Base-by-base conservation (phyloP, 1,140 invertebrate species). In the Onthophagus taurus region DNA sequence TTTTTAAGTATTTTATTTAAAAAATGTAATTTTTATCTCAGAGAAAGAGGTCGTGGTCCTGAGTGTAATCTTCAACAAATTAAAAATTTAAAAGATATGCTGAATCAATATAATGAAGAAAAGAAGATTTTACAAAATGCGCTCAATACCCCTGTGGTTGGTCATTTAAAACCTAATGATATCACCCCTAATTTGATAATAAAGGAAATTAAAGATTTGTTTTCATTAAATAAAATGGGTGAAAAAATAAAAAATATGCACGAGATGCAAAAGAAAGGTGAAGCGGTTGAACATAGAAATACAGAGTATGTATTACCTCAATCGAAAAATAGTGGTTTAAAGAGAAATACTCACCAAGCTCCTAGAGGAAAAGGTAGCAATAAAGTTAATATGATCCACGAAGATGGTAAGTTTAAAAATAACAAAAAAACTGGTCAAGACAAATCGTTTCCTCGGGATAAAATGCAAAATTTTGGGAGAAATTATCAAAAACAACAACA, bases 201-300 rank as follows among this genome's bases (percentile, higher is more conserved):
- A 16, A n/a, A n/a, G n/a, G n/a, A n/a, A n/a, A 47, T 54, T 13
- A 11, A 53, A 35, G 30, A 42, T 14, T 43, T 60, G 24, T 58
- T 53, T 29, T 50, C 48, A 17, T 42, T 60, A 13, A 42, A 35
- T 31, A 46, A 52, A 13, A 58, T 52, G 34, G 58, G 58, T 7
- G 39, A 52, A 31, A 56, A 56, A 42, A 59, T 59, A 5, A 52
- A 49, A 20, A 42, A 54, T 18, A 35, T 59, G 14, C 38, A 41
- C 29, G 13, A 13, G 13, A 19, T 17, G 8, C 21, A 17, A 16
- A 7, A 11, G 5, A 29, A 8, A 14, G 18, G 3, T 16, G 21
- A 41, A 41, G 11, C n/a, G 11, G 23, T 3, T 12, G 38, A 41
- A 41, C 38, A 41, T 41, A 29, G 29, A 12, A 29, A 29, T 17